Base-by-base conservation (phyloP, 1,140 invertebrate species). In the Drosophila eugracilis region DNA sequence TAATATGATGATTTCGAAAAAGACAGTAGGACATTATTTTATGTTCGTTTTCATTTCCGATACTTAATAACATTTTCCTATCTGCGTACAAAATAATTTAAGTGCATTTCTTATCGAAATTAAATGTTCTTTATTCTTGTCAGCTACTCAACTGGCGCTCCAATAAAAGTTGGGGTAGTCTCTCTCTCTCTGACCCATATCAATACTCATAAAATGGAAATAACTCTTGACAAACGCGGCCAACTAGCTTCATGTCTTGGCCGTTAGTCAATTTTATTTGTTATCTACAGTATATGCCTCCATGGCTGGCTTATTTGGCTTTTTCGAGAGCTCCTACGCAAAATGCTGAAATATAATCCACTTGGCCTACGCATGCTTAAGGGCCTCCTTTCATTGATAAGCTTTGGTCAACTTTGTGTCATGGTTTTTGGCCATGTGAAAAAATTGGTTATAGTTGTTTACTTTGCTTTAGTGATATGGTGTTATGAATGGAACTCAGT, bases 271-370 rank as follows among this genome's bases (percentile, higher is more conserved):
- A 77, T 65, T 69, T 49, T 26, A 37, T 59, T 59, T 80, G 57
- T 60, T 83, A 80, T 83, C 62, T 69, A 7, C 4, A n/a, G 5
- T 37, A 60, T 67, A 57, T 54, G 41, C 41, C 67, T 63, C 52
- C 60, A 73, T 79, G 57, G 45, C 34, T 71, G 78, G 69, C 67
- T 80, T 74, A 80, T 57, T 79, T 73, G 73, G 77, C 62, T 26
- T 41, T 60, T 62, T 70, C 60, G 52, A 50, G 39, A 59, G 45
- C 53, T 57, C 66, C 77, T 44, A 73, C 77, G 22, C 52, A 57
- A 69, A 58, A n/a, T 14, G 44, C 32, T 26, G 21, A 52, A 44
- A 69, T 48, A 50, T 77, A 80, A 80, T 63, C 62, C 69, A 74
- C 77, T 77, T 76, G 77, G 69, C 57, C 72, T 58, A 76, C 58